phyloP scores from a whole-genome alignment of 2,888 invertebrate genomes.

The Loripinus fragilis region DNA sequence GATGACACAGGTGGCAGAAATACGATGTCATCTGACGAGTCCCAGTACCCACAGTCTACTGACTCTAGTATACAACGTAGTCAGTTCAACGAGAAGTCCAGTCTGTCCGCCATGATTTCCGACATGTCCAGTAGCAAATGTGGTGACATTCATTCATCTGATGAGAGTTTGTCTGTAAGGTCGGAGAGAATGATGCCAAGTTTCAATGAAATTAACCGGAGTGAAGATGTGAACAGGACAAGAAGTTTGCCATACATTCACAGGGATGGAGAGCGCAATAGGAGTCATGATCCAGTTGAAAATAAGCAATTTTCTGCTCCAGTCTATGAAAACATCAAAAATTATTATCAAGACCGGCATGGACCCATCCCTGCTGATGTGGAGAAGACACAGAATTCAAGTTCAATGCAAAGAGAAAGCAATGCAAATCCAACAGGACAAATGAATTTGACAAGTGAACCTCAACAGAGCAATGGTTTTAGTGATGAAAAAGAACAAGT shows the following conservation, averaged over 20 bases:
- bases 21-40: constrained; percentile 25
- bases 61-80: constrained; percentile 27
- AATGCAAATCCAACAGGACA: not conserved
- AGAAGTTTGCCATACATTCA: constrained; percentile 36
- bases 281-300: not conserved
- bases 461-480: not conserved
- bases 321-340: constrained; percentile 49
- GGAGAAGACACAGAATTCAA: not conserved
- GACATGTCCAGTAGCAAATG: constrained; percentile 50
- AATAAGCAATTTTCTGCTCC: not conserved
- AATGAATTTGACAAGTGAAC: not conserved
- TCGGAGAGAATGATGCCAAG: constrained; percentile 31
- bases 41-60: constrained; percentile 1
- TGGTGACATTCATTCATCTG: constrained; percentile 35
- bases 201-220: not conserved
- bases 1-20: constrained; percentile 20
- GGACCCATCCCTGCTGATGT: not conserved
- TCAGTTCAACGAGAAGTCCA: constrained; percentile 44
- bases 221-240: constrained; percentile 17
- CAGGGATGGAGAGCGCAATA: not conserved
- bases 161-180: constrained; percentile 40
- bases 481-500: not conserved
- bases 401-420: not conserved
- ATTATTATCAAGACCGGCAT: constrained; percentile 10
- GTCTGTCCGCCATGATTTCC: constrained; percentile 49